Conservation (phyloP, 2,113 vertebrate species). For the Ceratotherium simum region DNA sequence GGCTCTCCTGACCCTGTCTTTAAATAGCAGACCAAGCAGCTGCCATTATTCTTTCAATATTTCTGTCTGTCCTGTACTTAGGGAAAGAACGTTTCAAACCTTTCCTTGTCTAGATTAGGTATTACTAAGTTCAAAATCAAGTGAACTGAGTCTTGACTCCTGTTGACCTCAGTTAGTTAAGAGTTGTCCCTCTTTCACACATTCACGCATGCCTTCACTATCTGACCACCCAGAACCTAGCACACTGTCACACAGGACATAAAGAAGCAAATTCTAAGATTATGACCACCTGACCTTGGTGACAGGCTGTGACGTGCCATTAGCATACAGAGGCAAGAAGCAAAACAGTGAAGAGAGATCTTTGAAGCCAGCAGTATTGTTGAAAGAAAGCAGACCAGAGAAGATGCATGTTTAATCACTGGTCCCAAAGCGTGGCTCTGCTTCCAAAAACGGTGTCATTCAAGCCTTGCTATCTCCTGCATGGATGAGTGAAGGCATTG, state of each 20-base stretch:
- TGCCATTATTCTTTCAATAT: neutral
- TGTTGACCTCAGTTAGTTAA: neutral
- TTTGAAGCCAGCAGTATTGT: neutral
- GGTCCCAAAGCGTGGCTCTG: neutral
- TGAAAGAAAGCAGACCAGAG: neutral
- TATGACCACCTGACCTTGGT: neutral
- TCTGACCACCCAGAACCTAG: neutral
- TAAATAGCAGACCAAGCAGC: neutral
- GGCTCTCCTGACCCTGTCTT: neutral
- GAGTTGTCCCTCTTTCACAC: neutral
- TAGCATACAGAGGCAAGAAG: neutral
- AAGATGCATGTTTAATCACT: neutral
- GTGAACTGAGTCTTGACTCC: neutral
- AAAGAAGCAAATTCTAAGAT: neutral
- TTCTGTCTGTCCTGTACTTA: neutral
- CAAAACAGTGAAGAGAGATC: neutral
- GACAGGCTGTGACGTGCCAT: neutral
- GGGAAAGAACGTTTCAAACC: neutral
- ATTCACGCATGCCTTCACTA: neutral
- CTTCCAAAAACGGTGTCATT: neutral
- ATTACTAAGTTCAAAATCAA: slow-evolving; percentile 28
- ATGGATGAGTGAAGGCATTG: neutral
- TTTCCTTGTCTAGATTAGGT: neutral
- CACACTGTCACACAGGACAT: neutral
- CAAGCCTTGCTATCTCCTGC: slow-evolving; percentile 50